Percentiles rank a stretch among this genome's conserved stretches.
These are phyloP conservation scores for Triplophysa rosa DNA, from an alignment of 2,113 vertebrate species.

Conservation along the genomic window DNA sequence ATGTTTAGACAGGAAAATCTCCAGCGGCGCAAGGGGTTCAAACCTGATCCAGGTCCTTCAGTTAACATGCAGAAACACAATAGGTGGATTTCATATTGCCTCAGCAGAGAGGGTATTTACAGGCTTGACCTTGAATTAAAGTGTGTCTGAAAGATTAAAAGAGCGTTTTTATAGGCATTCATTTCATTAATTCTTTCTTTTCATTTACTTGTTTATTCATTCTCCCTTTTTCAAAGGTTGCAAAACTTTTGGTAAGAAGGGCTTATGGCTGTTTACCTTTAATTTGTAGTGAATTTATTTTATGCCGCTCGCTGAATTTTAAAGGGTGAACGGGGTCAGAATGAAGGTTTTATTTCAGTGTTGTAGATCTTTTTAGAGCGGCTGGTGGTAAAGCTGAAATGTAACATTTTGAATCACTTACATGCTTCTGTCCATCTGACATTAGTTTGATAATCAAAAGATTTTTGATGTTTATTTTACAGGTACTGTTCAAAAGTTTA, in stretches of 20 bases:
- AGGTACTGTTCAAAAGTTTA: no score
- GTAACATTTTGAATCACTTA: neutral
- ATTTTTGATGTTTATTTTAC: no score
- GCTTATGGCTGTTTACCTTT: neutral
- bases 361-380: slow-evolving; percentile 8
- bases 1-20: slow-evolving; percentile 22
- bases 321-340: neutral
- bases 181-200: slow-evolving; percentile 1
- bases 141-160: slow-evolving; percentile 14
- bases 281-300: slow-evolving; percentile 1
- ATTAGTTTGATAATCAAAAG: no score
- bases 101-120: slow-evolving; percentile 29
- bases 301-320: neutral
- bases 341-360: neutral
- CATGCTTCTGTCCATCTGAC: neutral
- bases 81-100: slow-evolving; percentile 34
- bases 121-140: slow-evolving; percentile 17
- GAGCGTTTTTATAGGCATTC: neutral
- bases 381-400: neutral
- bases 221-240: neutral
- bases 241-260: neutral
- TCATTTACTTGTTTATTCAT: neutral
- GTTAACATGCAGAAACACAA: slow-evolving; percentile 20
- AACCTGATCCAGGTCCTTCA: slow-evolving; percentile 24
- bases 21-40: slow-evolving; percentile 15